Evolutionary conservation across 2,888 invertebrate genomes (phyloP), one percentile per base, ranked within the genome.

Genomic region (Ligdia adustata): DNA sequence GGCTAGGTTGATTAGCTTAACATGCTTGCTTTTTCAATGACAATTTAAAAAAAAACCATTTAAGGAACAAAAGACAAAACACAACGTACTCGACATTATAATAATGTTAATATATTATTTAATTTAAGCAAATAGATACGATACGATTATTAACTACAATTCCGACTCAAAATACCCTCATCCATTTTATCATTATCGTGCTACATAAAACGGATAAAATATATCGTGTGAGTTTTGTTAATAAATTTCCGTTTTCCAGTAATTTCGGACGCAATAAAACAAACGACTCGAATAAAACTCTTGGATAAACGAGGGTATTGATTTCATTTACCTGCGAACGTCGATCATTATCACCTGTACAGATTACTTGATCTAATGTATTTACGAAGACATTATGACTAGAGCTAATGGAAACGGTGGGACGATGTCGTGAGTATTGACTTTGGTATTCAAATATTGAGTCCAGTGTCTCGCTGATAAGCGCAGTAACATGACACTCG

Each of bases 361-460:
- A 64, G 65, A 64, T 70, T 58, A 66, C 57, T 49, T 52, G 51
- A 29, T 27, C 45, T 59, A 61, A 67, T 69, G 58, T 71, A 62
- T 69, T 68, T 64, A 65, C 68, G 58, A 65, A 64, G 52, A 63
- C 62, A 66, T 65, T 62, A 62, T 66, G 62, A 65, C 59, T 60
- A 60, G 53, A 47, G 46, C 52, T 69, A 70, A 73, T 75, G 65
- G 67, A 62, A 62, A 54, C 58, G 60, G 66, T 66, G 66, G 33
- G 9, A 52, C 69, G 58, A 27, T 68, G 57, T 20, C 26, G 55
- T 62, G 64, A 57, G 56, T 75, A 75, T 79, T 73, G 78, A 74
- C 71, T 69, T 56, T 61, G 62, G 65, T 69, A 74, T 75, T 76
- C 71, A 76, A 82, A 82, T 76, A 77, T 74, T 75, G 70, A 63